phyloP scores from a whole-genome alignment of 2,113 vertebrate genomes.

The Oryzias javanicus region DNA sequence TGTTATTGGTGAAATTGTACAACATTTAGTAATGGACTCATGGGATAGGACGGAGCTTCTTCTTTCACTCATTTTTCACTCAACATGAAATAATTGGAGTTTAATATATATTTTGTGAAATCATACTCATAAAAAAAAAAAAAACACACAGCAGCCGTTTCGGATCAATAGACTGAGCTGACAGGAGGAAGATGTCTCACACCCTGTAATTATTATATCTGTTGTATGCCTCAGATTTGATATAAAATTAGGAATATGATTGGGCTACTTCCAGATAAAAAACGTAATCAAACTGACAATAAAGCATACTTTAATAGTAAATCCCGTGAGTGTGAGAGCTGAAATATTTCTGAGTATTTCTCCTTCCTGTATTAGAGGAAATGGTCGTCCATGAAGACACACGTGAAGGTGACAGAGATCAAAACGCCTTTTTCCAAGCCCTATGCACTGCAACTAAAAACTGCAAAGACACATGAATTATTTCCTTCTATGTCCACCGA shows the following conservation, averaged over 20 bases:
- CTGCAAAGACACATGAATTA: slow-evolving; percentile 6
- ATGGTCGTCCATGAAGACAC: slow-evolving; percentile 11
- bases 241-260: too few relatives aligned
- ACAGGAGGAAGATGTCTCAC: slow-evolving; percentile 24
- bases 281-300: too few relatives aligned
- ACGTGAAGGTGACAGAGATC: slow-evolving; percentile 23
- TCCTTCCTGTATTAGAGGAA: slow-evolving; percentile 27
- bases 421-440: slow-evolving; percentile 46
- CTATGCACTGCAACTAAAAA: slow-evolving; percentile 61
- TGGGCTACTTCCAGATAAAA: too few relatives aligned
- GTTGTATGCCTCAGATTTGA: slow-evolving; percentile 24
- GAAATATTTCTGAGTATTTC: background rate
- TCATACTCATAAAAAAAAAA: slow-evolving; percentile 19
- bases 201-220: slow-evolving; percentile 26
- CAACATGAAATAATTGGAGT: slow-evolving; percentile 2
- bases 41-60: too few relatives aligned
- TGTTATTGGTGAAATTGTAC: background rate
- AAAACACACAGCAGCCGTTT: slow-evolving; percentile 22
- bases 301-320: too few relatives aligned
- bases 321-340: background rate
- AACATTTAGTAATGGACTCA: too few relatives aligned
- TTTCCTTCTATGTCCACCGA: too few relatives aligned
- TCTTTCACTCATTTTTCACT: too few relatives aligned
- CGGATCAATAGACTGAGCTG: slow-evolving; percentile 13
- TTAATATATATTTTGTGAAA: slow-evolving; percentile 9